Base-by-base conservation (phyloP, 2,113 vertebrate genomes). In the Brachypteracias leptosomus region DNA sequence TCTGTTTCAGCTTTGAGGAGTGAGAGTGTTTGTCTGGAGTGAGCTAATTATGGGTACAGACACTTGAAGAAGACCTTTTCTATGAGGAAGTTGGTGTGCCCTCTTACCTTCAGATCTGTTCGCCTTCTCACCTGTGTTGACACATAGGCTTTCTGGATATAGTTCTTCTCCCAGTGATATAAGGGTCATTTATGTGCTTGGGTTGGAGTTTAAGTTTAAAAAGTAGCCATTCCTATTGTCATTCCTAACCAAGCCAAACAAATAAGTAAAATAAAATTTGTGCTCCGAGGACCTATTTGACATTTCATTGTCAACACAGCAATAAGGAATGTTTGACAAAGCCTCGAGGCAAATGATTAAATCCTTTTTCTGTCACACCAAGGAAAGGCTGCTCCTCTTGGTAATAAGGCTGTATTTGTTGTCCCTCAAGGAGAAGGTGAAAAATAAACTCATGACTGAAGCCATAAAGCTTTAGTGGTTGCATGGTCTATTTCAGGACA, bases 371-470 rank as follows among this genome's bases (percentile, higher is more conserved):
- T 90, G 85, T 75, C 88, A 89, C 68, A 92, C 54, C 63, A 84
- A 92, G 73, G 36, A 88, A 91, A 93, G 40, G 61, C 79, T 92
- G 63, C 44, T 88, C 6, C 90, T 88, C 79, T 68, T 86, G 75
- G 76, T 92, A 84, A 75, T 86, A 90, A 59, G 72, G 59, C 22
- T 89, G 1, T 90, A 93, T 92, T 81, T 94, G 75, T 67, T 88
- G 72, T 71, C 38, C 72, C 65, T 88, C 61, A 94, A 96, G 71
- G 36, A 93, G 38, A 85, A 95, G 40, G 83, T 86, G 79, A 90
- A 94, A 96, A 93, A 89, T 57, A 90, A 96, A 88, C 84, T 90
- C 26, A 63, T 46, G 25, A 90, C 33, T 78, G 44, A 92, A 95
- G 61, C 40, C 44, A 59, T 78, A 84, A 87, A 77, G 57, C 38